Evolutionary conservation across 2,888 invertebrate genomes (phyloP), one percentile per base, ranked within the genome.

Genomic region (Tenthredo notha): DNA sequence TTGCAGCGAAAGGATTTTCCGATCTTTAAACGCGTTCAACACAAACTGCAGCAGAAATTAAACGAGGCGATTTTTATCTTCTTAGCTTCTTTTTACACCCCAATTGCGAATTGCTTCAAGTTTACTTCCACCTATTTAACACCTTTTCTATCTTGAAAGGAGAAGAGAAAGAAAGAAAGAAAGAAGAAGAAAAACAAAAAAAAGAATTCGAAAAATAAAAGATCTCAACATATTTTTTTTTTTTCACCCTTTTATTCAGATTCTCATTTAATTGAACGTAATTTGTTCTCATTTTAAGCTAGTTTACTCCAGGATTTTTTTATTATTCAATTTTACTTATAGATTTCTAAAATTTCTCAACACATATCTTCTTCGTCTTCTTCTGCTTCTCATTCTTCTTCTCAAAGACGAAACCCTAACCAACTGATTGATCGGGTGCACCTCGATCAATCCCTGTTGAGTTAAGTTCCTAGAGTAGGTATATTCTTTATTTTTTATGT

Each of bases 381-480:
- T 33, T 50, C 15, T 50, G 18, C 50, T 18, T 18, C 50, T 50
- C 15, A 15, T 50, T 50, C 18, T 40, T n/a, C n/a, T n/a, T 72
- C 2, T 21, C 9, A 15, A 33, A 21, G 21, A 29, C 4, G 74
- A 33, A 75, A 4, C 54, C 25, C 21, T 37, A 25, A 18, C 50
- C 84, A 84, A 85, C 84, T 86, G 87, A 89, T 88, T 86, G 88
- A 89, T 90, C 89, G 89, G 84, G 89, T 86, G 85, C 74, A 82
- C 86, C 86, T 87, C 86, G 89, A 88, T 89, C 90, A 88, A 90
- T 88, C 87, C 85, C 83, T 70, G 87, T 88, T 86, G 85, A 84
- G 86, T 70, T 15, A 37, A 70, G 40, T 58, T 58, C 21, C 5
- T 37, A 72, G 18, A 84, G 86, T 84, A 37, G 37, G 7, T 37